Evolutionary conservation across 1,140 invertebrate genomes (phyloP), one percentile per base, ranked within the genome.

Genomic region (Chironomus tepperi): DNA sequence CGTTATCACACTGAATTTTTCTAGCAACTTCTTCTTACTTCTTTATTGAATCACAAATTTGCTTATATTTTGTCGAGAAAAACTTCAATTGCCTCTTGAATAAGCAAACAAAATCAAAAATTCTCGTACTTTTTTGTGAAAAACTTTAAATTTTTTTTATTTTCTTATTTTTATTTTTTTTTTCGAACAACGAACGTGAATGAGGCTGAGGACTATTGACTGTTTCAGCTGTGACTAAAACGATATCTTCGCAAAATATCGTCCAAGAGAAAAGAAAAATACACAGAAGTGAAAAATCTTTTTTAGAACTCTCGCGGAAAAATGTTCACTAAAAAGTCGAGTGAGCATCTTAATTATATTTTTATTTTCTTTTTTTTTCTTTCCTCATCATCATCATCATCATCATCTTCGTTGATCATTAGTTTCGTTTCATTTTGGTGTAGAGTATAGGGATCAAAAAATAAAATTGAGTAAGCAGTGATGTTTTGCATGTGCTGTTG

Each of bases 341-440:
- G 47, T 57, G 47, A 57, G 47, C n/a, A n/a, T 57, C 47, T 57
- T 57, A 57, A 57, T 57, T 57, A 57, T 57, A 57, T 57, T 57
- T 34, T 34, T 34, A 34, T 34, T 34, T 34, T 34, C 24, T 34
- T 34, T 5, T 34, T 34, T 34, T 34, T 5, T 34, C 5, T 34
- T 34, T 34, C 24, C 1, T 34, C 24, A 34, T 34, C 24, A 5
- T 34, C 24, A 34, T 34, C 24, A 34, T 34, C 2, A 34, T 34
- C 24, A 34, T 34, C 24, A 34, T 2, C 24, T 34, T 34, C 24
- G 24, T 34, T n/a, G n/a, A n/a, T n/a, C n/a, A n/a, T n/a, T n/a
- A n/a, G n/a, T n/a, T n/a, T n/a, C n/a, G n/a, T n/a, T n/a, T 34
- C 47, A 12, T 57, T 57, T 57, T 12, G 47, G 47, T n/a, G n/a